These are phyloP conservation scores for Nomada fucata DNA, from an alignment of 2,888 invertebrate genomes.

Conservation along the genomic window DNA sequence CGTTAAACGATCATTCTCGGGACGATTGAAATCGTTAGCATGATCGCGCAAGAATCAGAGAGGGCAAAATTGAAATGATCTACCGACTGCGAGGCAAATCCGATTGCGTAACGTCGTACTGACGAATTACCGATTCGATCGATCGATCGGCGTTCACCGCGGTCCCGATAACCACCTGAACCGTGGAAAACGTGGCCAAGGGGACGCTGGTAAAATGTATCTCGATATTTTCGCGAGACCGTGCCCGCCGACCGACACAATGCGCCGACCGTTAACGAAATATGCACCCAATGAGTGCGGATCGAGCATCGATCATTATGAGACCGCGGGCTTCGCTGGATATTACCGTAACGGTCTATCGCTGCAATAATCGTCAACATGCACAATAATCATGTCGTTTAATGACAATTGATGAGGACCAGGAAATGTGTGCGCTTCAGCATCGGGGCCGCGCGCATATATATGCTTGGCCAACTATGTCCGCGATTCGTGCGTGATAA, in stretches of 20 bases:
- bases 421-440: constrained; percentile 78
- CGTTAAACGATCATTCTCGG: constrained; percentile 34
- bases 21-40: constrained; percentile 13
- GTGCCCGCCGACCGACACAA: constrained; percentile 59
- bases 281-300: constrained; percentile 67
- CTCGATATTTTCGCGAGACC: constrained; percentile 65
- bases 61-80: constrained; percentile 19
- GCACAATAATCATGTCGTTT: constrained; percentile 82
- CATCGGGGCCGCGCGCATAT: constrained; percentile 33
- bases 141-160: background rate
- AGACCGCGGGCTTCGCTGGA: constrained; percentile 62
- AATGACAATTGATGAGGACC: constrained; percentile 82
- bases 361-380: constrained; percentile 78
- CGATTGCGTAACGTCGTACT: background rate
- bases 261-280: constrained; percentile 75
- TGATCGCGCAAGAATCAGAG: background rate
- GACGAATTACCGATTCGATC: constrained; percentile 20
- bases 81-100: background rate
- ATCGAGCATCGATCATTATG: constrained; percentile 78
- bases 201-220: constrained; percentile 33
- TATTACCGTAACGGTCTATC: constrained; percentile 78
- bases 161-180: background rate
- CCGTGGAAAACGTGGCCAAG: constrained; percentile 24
- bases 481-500: constrained; percentile 37
- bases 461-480: constrained; percentile 42